Conservation (phyloP, 2,797 vertebrate species). For the Remorina albescens region DNA sequence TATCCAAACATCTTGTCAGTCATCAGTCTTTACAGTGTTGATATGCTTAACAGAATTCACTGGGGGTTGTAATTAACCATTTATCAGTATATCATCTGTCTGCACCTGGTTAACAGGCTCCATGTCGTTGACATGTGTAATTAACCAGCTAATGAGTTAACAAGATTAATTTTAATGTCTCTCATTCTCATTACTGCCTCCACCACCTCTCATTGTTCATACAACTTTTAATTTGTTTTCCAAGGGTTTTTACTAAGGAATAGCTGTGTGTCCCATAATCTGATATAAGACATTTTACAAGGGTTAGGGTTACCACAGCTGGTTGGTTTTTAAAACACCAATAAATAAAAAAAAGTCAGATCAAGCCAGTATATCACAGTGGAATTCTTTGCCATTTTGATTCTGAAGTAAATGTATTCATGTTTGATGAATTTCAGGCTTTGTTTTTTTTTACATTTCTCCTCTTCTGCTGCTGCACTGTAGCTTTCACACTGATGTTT, state of each 20-base stretch:
- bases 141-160: constrained; percentile 72
- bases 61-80: constrained; percentile 55
- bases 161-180: constrained; percentile 56
- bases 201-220: constrained; percentile 42
- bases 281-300: constrained; percentile 6
- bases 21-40: constrained; percentile 28
- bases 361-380: neutral
- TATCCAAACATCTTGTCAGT: constrained; percentile 37
- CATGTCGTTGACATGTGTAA: constrained; percentile 56
- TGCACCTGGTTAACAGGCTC: constrained; percentile 67
- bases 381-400: neutral
- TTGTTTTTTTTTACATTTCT: neutral
- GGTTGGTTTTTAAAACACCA: too few relatives aligned
- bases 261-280: neutral
- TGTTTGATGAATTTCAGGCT: neutral
- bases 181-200: constrained; percentile 32
- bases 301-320: too few relatives aligned
- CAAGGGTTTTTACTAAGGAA: neutral
- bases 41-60: constrained; percentile 41
- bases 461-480: too few relatives aligned
- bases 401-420: neutral
- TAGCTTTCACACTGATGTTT: too few relatives aligned
- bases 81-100: constrained; percentile 62
- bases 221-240: constrained; percentile 8
- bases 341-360: neutral